Base-by-base conservation (phyloP, 2,113 vertebrate genomes). In the Oryzias curvinotus region DNA sequence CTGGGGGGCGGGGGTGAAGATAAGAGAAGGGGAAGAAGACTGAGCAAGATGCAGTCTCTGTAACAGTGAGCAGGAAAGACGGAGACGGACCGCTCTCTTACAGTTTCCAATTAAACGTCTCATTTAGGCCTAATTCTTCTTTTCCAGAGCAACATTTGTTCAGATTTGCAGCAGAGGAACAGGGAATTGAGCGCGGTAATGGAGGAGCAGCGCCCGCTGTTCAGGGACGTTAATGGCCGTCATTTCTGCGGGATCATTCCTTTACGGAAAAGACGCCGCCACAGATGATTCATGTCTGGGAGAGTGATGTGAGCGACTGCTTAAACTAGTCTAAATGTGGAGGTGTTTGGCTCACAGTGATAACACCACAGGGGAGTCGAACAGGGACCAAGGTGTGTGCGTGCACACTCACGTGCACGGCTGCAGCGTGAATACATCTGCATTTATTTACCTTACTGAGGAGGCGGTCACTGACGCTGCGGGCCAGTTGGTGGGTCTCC, bases 401-500 rank as follows among this genome's bases (percentile, higher is more conserved):
- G n/a, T n/a, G n/a, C n/a, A n/a, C n/a, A n/a, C n/a, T n/a, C n/a
- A 42, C 48, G 61, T 59, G 14, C 15, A 1, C 15, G 15, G 17
- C 16, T 61, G 57, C 16, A 26, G 48, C 5, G 23, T 4, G 59
- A 28, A 62, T 10, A 53, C 14, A 3, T 52, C 53, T 26, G 58
- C 5, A 46, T 26, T 69, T 75, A 52, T 74, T 58, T 78, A 98
- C 96, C 94, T 98, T 98, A 87, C 87, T 93, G 83, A 98, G 93
- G 88, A 92, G 88, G 83, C 97, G 95, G 82, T 98, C 97, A 0
- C 94, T 92, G 77, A 96, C 88, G 7, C 95, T 96, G 86, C 92
- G 93, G 71, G 94, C 93, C n/a, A 99, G 92, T 81, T 97, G 96
- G 62, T 96, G 95, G 67, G 97, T 97, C 77, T 99, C 96, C 0